phyloP scores from a whole-genome alignment of 2,888 invertebrate genomes.

The Coelopa pilipes region DNA sequence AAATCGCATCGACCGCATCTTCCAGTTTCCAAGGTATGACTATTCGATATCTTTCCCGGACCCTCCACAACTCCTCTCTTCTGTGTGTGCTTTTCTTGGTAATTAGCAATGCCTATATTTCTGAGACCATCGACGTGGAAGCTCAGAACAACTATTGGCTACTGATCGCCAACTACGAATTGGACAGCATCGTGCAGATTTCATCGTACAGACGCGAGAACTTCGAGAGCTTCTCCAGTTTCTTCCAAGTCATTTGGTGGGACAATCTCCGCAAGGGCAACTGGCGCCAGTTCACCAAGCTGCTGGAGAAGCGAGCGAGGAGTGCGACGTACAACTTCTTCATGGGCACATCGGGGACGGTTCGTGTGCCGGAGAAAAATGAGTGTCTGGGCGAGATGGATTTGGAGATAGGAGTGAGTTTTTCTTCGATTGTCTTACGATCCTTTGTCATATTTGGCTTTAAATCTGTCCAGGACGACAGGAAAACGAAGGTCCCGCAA shows the following conservation, averaged over 20 bases:
- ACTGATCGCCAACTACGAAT: conserved; percentile 25
- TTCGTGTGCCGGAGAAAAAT: conserved; percentile 19
- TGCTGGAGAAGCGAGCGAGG: conserved; percentile 28
- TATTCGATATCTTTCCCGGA: too few species aligned
- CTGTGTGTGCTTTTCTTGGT: not conserved
- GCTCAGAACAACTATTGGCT: conserved; percentile 31
- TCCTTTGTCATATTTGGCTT: not conserved
- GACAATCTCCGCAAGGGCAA: conserved; percentile 19
- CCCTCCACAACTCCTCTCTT: conserved; percentile 1
- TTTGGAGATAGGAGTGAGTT: not conserved
- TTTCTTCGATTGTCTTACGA: not conserved
- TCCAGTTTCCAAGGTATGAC: conserved; percentile 14
- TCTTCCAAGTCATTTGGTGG: conserved; percentile 33
- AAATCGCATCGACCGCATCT: not conserved
- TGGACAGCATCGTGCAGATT: conserved; percentile 18
- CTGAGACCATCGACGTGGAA: not conserved
- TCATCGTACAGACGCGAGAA: not conserved
- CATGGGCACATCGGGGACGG: conserved; percentile 25
- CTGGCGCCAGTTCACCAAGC: conserved; percentile 25
- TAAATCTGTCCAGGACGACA: not conserved
- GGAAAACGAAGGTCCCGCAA: not conserved
- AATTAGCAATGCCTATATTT: not conserved
- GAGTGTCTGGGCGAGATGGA: not conserved
- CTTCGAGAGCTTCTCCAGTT: not conserved
- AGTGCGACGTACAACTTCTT: conserved; percentile 21